These are phyloP conservation scores for Amblyopsis rosae DNA, from an alignment of 2,113 vertebrate species.

Conservation along the genomic window DNA sequence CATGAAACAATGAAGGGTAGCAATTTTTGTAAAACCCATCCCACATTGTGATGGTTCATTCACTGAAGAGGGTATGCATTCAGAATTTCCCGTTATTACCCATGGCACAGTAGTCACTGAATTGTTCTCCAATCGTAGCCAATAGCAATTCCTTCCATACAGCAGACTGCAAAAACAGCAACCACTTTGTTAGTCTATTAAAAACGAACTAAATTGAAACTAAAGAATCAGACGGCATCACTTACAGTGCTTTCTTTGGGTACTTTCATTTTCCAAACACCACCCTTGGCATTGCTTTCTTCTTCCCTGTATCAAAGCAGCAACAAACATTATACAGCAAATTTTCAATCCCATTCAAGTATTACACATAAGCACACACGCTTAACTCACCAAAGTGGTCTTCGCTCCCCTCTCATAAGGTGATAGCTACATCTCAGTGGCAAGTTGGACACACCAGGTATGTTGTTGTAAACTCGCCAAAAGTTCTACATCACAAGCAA, in stretches of 20 bases:
- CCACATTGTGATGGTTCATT: background rate
- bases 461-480: conserved; percentile 98
- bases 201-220: background rate
- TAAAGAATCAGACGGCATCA: conserved; percentile 3
- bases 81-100: conserved; percentile 73
- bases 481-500: conserved; percentile 81
- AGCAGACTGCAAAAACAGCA: conserved; percentile 73
- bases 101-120: conserved; percentile 86
- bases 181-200: background rate
- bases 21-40: background rate
- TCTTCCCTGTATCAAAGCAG: conserved; percentile 84
- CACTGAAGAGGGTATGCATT: background rate
- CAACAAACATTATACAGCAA: background rate
- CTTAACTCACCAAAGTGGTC: conserved; percentile 86
- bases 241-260: conserved; percentile 90
- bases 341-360: background rate
- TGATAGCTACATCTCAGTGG: conserved; percentile 92
- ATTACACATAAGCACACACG: background rate
- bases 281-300: conserved; percentile 95
- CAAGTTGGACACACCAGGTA: conserved; percentile 85
- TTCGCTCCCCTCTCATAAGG: conserved; percentile 92
- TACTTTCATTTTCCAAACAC: conserved; percentile 96
- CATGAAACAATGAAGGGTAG: background rate
- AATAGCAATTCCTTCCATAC: conserved; percentile 97
- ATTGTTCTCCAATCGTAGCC: conserved; percentile 94